phyloP scores from a whole-genome alignment of 1,140 invertebrate genomes.

The Saccostrea glomerata region DNA sequence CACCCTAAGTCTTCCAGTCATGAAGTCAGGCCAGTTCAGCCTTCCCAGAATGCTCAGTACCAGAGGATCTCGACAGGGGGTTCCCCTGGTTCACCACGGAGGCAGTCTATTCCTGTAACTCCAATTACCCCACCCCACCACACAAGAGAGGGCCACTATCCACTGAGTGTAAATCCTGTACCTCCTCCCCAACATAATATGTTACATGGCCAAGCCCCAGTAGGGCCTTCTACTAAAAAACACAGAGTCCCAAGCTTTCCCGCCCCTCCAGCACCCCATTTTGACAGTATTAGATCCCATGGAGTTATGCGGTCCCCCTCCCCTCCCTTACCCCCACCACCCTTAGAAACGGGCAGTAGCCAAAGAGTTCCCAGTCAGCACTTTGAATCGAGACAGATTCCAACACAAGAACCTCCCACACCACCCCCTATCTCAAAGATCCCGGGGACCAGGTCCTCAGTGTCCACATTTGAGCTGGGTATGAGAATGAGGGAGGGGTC shows the following conservation, averaged over 20 bases:
- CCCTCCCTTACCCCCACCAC: constrained; percentile 52
- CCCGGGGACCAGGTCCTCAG: constrained; percentile 48
- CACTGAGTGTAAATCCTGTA: neutral
- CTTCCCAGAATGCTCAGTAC: neutral
- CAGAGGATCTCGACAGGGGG: constrained; percentile 1
- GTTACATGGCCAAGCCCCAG: neutral
- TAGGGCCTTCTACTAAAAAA: neutral
- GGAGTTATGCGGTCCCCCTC: constrained; percentile 47
- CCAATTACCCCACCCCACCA: neutral
- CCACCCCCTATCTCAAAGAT: constrained; percentile 58
- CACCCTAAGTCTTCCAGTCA: neutral
- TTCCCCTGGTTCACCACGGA: neutral
- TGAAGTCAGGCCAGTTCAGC: neutral
- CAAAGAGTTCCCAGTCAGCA: neutral
- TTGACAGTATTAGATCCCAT: constrained; percentile 39
- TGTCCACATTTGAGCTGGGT: constrained; percentile 56
- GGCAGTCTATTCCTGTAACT: neutral
- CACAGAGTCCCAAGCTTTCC: constrained; percentile 53
- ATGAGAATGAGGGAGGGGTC: constrained; percentile 38
- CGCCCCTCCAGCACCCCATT: constrained; percentile 48
- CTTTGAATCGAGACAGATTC: neutral
- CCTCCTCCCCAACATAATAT: neutral
- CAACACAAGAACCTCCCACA: constrained; percentile 42
- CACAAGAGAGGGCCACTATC: neutral
- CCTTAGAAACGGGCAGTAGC: constrained; percentile 3